A percentile compares a stretch with the other conserved stretches of the same genome.
These are phyloP conservation scores for Chrysoperla carnea DNA, from an alignment of 1,140 invertebrate species.

Conservation along the genomic window DNA sequence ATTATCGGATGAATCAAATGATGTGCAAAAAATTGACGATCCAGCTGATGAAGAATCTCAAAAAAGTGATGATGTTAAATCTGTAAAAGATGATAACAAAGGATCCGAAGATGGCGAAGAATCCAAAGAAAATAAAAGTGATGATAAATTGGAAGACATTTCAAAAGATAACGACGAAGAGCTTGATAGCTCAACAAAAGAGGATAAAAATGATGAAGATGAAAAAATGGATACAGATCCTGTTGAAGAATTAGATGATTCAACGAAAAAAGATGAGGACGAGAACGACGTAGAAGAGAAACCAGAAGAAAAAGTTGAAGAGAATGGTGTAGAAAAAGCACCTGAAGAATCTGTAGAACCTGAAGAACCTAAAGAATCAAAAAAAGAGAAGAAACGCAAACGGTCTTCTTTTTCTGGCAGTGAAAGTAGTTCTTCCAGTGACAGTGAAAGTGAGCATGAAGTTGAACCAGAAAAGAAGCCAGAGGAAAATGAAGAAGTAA, in stretches of 20 bases:
- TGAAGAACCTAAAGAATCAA: slow-evolving; percentile 17
- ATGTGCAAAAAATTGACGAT: slow-evolving; percentile 21
- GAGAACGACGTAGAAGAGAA: slow-evolving; percentile 20
- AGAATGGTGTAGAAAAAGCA: slow-evolving; percentile 10
- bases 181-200: slow-evolving; percentile 1
- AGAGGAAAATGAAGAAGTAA: slow-evolving; percentile 5
- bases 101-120: slow-evolving; percentile 13
- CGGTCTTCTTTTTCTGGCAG: slow-evolving; percentile 19
- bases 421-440: slow-evolving; percentile 20
- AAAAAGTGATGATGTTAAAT: slow-evolving; percentile 11
- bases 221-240: slow-evolving; percentile 19
- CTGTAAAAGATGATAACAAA: slow-evolving; percentile 12
- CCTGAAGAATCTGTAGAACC: slow-evolving; percentile 16
- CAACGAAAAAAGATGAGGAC: slow-evolving; percentile 8
- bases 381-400: slow-evolving; percentile 9
- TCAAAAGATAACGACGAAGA: too few relatives aligned
- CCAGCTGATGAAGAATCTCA: slow-evolving; percentile 10
- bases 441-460: slow-evolving; percentile 18
- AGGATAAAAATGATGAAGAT: slow-evolving; percentile 19
- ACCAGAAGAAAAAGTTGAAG: slow-evolving; percentile 15
- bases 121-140: slow-evolving; percentile 6
- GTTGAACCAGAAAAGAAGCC: slow-evolving; percentile 7
- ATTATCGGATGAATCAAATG: slow-evolving; percentile 9
- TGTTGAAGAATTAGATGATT: slow-evolving; percentile 12
- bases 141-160: too few relatives aligned